These are phyloP conservation scores for Iphiclides podalirius DNA, from an alignment of 2,888 invertebrate species.

Conservation along the genomic window DNA sequence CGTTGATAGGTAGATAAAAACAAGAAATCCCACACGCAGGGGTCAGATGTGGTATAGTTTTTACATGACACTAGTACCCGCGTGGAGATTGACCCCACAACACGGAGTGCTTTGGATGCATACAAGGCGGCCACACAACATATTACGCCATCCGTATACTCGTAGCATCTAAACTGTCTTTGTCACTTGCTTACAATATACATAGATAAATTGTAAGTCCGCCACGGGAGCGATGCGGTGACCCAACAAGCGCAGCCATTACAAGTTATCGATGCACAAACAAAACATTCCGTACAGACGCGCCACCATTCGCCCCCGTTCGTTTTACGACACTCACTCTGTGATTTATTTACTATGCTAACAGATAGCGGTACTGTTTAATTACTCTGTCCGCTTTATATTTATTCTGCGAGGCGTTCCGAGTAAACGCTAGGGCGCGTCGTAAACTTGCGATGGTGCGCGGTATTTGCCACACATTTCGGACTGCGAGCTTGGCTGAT, in stretches of 20 bases:
- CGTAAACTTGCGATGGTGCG: not conserved
- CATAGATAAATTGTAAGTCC: not conserved
- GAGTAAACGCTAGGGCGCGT: not conserved
- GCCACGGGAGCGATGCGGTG: not conserved
- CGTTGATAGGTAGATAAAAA: too few species aligned
- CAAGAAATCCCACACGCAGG: too few species aligned
- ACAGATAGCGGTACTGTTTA: constrained; percentile 56
- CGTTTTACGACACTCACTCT: constrained; percentile 48
- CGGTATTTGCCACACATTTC: constrained; percentile 13
- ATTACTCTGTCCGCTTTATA: constrained; percentile 55
- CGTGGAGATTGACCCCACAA: too few species aligned
- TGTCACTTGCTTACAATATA: too few species aligned
- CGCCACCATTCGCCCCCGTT: constrained; percentile 44
- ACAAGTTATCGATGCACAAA: too few species aligned
- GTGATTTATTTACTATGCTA: constrained; percentile 54
- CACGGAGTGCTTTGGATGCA: too few species aligned
- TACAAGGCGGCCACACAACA: too few species aligned
- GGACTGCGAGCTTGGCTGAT: constrained; percentile 10
- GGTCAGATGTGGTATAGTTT: too few species aligned
- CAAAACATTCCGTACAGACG: constrained; percentile 9
- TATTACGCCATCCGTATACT: too few species aligned
- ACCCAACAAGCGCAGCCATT: too few species aligned
- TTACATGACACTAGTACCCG: too few species aligned
- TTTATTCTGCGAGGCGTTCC: constrained; percentile 34
- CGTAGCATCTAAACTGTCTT: too few species aligned